Evolutionary conservation across 2,888 invertebrate genomes (phyloP), one percentile per base, ranked within the genome.

Genomic region (Phyllotreta cruciferae): DNA sequence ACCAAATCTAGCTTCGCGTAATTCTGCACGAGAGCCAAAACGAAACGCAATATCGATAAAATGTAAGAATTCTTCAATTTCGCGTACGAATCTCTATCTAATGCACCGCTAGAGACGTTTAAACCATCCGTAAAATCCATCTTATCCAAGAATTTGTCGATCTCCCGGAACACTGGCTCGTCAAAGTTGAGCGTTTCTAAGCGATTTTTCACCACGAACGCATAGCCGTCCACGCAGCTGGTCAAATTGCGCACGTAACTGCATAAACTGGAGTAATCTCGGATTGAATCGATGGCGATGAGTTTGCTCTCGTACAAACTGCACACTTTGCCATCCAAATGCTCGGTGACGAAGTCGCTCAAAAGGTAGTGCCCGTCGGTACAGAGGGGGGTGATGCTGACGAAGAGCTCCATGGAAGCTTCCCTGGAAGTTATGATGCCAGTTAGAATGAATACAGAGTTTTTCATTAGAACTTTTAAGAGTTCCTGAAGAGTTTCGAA

Each of bases 361-460:
- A 76, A 71, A 4, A 73, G 68, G 24, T 68, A 67, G 41, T 73
- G 69, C 2, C 70, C 58, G 5, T 47, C 35, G 3, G 80, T 70
- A 24, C 66, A 52, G 37, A 73, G 69, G 3, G 78, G 74, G 8
- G 82, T 78, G 13, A 86, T 67, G 14, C 71, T 77, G n/a, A 70
- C 41, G 62, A 84, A 83, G 45, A 86, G 67, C 54, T 82, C 77
- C 79, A 85, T 83, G 58, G 82, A 82, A 63, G 81, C 82, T n/a
- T 71, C 73, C 53, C 86, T 24, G 24, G 24, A 24, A 24, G 24
- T n/a, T n/a, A n/a, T n/a, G n/a, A n/a, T n/a, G n/a, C n/a, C n/a
- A n/a, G n/a, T n/a, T n/a, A n/a, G n/a, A n/a, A n/a, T n/a, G n/a
- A n/a, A n/a, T n/a, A n/a, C n/a, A n/a, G n/a, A n/a, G n/a, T n/a